phyloP scores from a whole-genome alignment of 1,140 invertebrate genomes.

The Pollicipes pollicipes region DNA sequence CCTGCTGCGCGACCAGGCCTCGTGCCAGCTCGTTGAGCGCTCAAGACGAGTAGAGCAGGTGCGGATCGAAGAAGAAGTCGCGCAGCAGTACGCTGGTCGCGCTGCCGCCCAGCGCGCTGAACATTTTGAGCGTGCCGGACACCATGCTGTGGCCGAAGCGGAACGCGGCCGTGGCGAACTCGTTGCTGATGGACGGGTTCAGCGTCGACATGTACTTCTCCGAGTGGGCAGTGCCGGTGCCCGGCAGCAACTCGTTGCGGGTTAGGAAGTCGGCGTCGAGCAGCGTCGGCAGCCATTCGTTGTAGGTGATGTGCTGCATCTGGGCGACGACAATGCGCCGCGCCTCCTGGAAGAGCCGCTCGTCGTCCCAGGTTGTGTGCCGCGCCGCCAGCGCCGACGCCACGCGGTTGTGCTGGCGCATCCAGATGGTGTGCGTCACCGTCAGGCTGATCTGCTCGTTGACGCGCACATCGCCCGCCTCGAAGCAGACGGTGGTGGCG shows the following conservation, averaged over 20 bases:
- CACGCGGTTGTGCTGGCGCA: slow-evolving; percentile 79
- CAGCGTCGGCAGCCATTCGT: slow-evolving; percentile 40
- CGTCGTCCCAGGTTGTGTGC: slow-evolving; percentile 72
- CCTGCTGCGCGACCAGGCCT: slow-evolving; percentile 9
- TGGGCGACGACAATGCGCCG: slow-evolving; percentile 56
- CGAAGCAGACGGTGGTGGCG: slow-evolving; percentile 32
- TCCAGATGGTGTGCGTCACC: slow-evolving; percentile 58
- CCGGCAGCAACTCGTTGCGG: background rate
- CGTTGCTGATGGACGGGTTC: slow-evolving; percentile 18
- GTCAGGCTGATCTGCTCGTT: slow-evolving; percentile 65
- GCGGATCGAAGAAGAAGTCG: no score
- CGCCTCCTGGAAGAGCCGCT: slow-evolving; percentile 67
- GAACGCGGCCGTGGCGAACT: slow-evolving; percentile 32
- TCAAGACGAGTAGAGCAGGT: no score
- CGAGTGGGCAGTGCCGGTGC: no score
- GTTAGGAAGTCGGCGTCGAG: slow-evolving; percentile 29
- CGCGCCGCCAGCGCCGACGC: slow-evolving; percentile 46
- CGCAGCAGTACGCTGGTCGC: no score
- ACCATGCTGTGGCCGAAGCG: slow-evolving; percentile 34
- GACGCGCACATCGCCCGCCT: slow-evolving; percentile 54
- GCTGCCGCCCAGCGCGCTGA: no score
- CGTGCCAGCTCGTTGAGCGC: background rate
- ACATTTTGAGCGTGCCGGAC: slow-evolving; percentile 7
- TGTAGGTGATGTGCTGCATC: slow-evolving; percentile 62
- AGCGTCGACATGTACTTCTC: no score